These are phyloP conservation scores for Leucophenga varia DNA, from an alignment of 1,140 invertebrate genomes.

Conservation along the genomic window DNA sequence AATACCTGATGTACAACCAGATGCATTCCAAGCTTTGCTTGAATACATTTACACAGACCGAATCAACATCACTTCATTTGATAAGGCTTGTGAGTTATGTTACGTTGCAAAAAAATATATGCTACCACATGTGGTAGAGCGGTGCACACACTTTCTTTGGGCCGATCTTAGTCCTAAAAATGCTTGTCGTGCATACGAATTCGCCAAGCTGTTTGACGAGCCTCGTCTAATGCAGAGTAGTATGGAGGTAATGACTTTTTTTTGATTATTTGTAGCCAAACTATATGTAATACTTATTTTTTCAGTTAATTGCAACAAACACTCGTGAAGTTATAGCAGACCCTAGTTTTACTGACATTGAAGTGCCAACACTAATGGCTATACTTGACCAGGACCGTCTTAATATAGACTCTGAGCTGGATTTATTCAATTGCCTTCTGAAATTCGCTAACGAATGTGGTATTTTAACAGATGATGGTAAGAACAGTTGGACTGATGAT, in stretches of 20 bases:
- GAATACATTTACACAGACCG: conserved; percentile 82
- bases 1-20: conserved; percentile 80
- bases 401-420: conserved; percentile 72
- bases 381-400: conserved; percentile 73
- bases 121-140: conserved; percentile 75
- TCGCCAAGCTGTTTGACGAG: conserved; percentile 81
- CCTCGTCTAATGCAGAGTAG: conserved; percentile 77
- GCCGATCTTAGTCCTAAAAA: conserved; percentile 76
- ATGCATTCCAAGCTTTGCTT: conserved; percentile 77
- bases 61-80: conserved; percentile 75
- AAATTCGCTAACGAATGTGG: conserved; percentile 64
- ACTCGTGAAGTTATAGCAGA: conserved; percentile 74
- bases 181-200: conserved; percentile 81
- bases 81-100: conserved; percentile 81
- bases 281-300: conserved; percentile 16
- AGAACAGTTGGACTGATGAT: conserved; percentile 4
- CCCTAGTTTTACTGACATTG: conserved; percentile 73
- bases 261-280: too few species aligned
- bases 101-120: conserved; percentile 88
- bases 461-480: conserved; percentile 25
- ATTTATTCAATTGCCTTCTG: conserved; percentile 72
- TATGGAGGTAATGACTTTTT: conserved; percentile 61
- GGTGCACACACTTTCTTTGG: conserved; percentile 79
- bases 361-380: conserved; percentile 70
- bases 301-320: conserved; percentile 71